Conservation (phyloP, 1,140 invertebrate species). For the Aphelenchoides avenae region DNA sequence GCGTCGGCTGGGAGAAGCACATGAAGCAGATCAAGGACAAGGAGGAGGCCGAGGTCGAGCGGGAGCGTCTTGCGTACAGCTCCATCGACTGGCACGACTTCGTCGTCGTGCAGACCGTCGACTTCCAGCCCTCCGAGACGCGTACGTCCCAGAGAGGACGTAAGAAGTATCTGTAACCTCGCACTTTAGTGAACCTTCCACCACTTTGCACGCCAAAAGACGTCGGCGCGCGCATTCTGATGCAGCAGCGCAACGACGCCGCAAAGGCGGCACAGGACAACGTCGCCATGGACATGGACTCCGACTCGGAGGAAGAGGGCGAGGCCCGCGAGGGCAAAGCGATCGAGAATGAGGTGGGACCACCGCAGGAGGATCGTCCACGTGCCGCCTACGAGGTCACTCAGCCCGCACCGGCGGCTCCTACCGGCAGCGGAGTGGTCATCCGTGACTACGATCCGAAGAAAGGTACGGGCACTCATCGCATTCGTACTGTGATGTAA, state of each 20-base stretch:
- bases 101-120: constrained; percentile 97
- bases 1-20: constrained; percentile 91
- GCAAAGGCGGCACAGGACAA: constrained; percentile 51
- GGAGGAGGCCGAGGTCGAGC: constrained; percentile 88
- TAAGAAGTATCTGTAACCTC: constrained; percentile 17
- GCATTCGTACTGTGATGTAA: too few relatives aligned
- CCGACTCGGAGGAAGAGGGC: constrained; percentile 52
- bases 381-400: constrained; percentile 66
- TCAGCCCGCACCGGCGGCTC: constrained; percentile 68
- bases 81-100: constrained; percentile 99
- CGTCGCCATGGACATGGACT: constrained; percentile 56
- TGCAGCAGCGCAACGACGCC: constrained; percentile 51
- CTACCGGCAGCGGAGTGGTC: constrained; percentile 78
- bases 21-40: constrained; percentile 70
- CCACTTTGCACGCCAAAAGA: constrained; percentile 54
- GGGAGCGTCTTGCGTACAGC: constrained; percentile 90
- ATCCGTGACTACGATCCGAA: constrained; percentile 92
- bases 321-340: constrained; percentile 22
- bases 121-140: constrained; percentile 91
- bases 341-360: constrained; percentile 1
- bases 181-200: constrained; percentile 47
- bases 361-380: constrained; percentile 1
- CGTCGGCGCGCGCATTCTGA: constrained; percentile 51
- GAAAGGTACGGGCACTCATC: constrained; percentile 35
- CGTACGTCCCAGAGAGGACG: constrained; percentile 66